Evolutionary conservation across 2,113 vertebrate species (phyloP), one percentile per base, ranked within the genome.

Genomic region (Xiphophorus maculatus): DNA sequence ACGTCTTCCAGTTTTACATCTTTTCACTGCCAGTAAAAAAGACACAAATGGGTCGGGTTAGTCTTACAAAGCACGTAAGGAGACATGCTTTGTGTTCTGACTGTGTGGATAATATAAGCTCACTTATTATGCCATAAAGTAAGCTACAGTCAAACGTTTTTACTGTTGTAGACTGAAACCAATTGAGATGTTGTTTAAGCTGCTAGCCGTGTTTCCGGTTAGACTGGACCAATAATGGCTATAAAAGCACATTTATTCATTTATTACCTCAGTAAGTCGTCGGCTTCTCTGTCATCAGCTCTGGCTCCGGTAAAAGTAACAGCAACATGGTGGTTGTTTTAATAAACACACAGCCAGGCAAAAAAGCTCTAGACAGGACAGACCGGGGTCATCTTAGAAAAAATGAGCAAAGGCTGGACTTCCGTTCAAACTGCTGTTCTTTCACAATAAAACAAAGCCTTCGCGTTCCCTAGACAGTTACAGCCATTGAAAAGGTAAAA

Each of bases 401-500:
- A 37, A 40, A 17, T 25, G 9, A 27, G 25, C 3, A 3, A 25
- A 62, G 32, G 7, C 5, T 4, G 0, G 2, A 66, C 28, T 79
- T 73, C 42, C 30, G 65, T 5, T 48, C 3, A 15, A 14, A 74
- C 27, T 17, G 7, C 4, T 33, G 3, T 32, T 44, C 44, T 77
- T 85, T 87, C 82, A 87, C 63, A 82, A 82, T 87, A 85, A 89
- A 79, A 27, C 29, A 19, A 14, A 32, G 14, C 22, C 7, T n/a
- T 58, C 17, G 22, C 7, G 51, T 58, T 58, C 22, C 22, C 48
- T 25, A 6, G 48, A 22, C 19, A 54, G 19, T 54, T 25, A 19
- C 48, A 54, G 22, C 22, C 7, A 25, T 7, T 8, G 17, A 5
- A 25, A 54, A 54, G 19, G 48, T 51, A 51, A 51, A 19, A 19